Percentiles rank a stretch among this genome's conserved stretches.
Evolutionary conservation across 92 coral and sea anemone species (phyloP).

Genomic region (Paragorgia papillata): DNA sequence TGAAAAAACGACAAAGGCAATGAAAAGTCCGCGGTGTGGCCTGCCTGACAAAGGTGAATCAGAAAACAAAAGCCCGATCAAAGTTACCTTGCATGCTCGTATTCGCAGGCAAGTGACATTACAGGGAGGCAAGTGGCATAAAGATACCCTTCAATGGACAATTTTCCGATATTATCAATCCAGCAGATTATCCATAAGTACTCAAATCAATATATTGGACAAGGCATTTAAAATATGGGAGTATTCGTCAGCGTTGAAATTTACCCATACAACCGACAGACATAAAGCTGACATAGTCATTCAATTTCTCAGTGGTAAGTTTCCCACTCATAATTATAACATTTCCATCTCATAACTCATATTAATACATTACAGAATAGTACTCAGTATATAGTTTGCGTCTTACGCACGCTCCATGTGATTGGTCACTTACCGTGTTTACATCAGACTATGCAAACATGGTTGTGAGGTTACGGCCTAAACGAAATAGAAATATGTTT

Average conservation of each 20-base stretch:
- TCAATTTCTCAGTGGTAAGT: conserved; percentile 54
- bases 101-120: conserved; percentile 45
- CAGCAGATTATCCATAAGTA: not conserved
- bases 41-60: conserved; percentile 34
- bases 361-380: too few relatives aligned
- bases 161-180: conserved; percentile 3
- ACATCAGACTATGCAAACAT: too few relatives aligned
- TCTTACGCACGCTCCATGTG: too few relatives aligned
- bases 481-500: too few relatives aligned
- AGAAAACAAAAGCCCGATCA: not conserved
- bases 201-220: conserved; percentile 22
- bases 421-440: too few relatives aligned
- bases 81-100: conserved; percentile 20
- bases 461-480: too few relatives aligned
- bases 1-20: conserved; percentile 22
- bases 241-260: conserved; percentile 6
- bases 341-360: too few relatives aligned
- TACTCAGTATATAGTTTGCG: too few relatives aligned
- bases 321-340: too few relatives aligned
- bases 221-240: conserved; percentile 42
- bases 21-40: conserved; percentile 49
- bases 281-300: conserved; percentile 66
- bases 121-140: conserved; percentile 51
- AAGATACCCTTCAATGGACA: conserved; percentile 53
- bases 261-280: conserved; percentile 49